Evolutionary conservation across 2,113 vertebrate genomes (phyloP).

Genomic region (Rynchops niger): DNA sequence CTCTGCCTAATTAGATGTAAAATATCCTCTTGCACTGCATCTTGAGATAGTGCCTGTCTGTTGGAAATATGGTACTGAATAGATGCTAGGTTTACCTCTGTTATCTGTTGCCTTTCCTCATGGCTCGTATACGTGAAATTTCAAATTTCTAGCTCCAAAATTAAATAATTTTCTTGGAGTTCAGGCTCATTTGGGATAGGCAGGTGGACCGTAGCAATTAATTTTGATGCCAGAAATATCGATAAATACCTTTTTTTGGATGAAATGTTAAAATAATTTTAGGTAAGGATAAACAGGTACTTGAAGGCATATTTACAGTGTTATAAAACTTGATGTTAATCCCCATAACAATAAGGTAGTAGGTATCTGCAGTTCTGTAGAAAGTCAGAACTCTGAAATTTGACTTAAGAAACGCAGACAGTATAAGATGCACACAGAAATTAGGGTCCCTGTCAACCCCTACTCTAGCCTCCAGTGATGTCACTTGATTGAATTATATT

Average conservation of each 20-base stretch:
- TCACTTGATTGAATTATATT: background rate
- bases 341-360: background rate
- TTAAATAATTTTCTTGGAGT: background rate
- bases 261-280: background rate
- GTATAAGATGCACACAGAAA: background rate
- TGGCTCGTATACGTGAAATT: background rate
- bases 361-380: background rate
- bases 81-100: background rate
- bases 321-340: background rate
- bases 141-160: background rate
- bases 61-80: background rate
- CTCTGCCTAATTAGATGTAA: conserved; percentile 67
- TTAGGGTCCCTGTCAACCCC: background rate
- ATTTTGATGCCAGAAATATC: background rate
- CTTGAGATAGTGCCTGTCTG: background rate
- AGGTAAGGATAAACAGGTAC: background rate
- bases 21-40: background rate
- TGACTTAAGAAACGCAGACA: background rate
- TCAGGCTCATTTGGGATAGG: background rate
- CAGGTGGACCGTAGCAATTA: background rate
- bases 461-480: background rate
- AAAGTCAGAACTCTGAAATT: background rate
- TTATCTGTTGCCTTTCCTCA: background rate
- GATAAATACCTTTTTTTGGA: background rate
- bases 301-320: background rate